Conservation (phyloP, 2,113 vertebrate genomes). For the Dromiciops gliroides region DNA sequence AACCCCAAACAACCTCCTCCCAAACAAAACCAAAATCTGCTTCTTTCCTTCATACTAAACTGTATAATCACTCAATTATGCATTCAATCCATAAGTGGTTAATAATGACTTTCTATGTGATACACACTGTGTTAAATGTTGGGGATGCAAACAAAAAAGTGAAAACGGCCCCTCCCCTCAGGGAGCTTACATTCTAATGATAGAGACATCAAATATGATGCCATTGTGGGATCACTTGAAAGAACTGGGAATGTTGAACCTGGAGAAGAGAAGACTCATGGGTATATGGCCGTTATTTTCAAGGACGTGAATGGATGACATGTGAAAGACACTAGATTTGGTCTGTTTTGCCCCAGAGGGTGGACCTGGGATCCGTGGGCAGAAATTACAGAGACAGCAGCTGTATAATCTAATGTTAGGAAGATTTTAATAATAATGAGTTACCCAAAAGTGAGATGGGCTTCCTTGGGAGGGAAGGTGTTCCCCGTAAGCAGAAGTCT, state of each 20-base stretch:
- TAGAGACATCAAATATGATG: not conserved
- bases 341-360: not conserved
- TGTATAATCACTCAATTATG: not conserved
- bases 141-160: not conserved
- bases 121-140: not conserved
- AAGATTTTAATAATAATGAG: not conserved
- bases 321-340: not conserved
- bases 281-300: not conserved
- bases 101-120: not conserved
- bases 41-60: not conserved
- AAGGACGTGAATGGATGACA: not conserved
- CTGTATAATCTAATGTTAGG: not conserved
- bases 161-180: not conserved
- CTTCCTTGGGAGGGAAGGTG: not conserved
- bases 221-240: not conserved
- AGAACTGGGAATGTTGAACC: not conserved
- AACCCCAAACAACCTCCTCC: too few relatives aligned
- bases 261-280: not conserved
- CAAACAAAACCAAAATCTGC: too few relatives aligned
- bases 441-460: not conserved
- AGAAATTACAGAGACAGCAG: not conserved
- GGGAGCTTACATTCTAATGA: not conserved
- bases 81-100: not conserved
- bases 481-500: not conserved
- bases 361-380: not conserved